Conservation (phyloP, 1,140 invertebrate species). For the Formica selysi region DNA sequence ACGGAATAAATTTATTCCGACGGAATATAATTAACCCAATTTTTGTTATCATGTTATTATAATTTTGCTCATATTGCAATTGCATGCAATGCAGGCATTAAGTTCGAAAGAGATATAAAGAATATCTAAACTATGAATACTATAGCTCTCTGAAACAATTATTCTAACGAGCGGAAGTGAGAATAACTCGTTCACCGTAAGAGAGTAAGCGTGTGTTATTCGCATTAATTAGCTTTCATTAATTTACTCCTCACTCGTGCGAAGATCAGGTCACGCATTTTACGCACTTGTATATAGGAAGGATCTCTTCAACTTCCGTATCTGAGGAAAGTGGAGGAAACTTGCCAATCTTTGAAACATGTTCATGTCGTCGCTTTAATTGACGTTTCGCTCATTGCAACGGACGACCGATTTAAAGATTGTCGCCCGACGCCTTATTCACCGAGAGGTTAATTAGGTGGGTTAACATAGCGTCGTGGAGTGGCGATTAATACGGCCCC, state of each 20-base stretch:
- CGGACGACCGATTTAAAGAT: constrained; percentile 60
- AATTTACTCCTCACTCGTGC: constrained; percentile 30
- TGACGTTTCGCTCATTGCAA: constrained; percentile 51
- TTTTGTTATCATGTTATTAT: background rate
- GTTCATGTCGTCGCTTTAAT: constrained; percentile 55
- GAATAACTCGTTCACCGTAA: constrained; percentile 12
- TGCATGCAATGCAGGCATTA: background rate
- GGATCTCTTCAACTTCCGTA: constrained; percentile 33
- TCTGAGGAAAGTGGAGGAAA: constrained; percentile 36
- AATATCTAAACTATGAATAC: background rate
- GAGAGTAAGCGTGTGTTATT: constrained; percentile 19
- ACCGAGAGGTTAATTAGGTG: constrained; percentile 59
- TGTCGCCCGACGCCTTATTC: background rate
- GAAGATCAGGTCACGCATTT: constrained; percentile 1
- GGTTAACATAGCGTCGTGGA: constrained; percentile 46
- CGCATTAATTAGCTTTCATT: constrained; percentile 35
- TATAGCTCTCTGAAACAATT: constrained; percentile 37
- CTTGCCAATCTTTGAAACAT: background rate
- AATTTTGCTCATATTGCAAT: background rate
- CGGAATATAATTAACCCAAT: background rate
- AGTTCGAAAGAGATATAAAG: background rate
- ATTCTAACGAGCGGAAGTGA: constrained; percentile 47
- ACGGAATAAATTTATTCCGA: background rate
- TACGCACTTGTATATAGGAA: background rate
- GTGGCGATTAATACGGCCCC: background rate